Percentiles rank a stretch among this genome's conserved stretches.
Conservation (phyloP, 1,140 invertebrate genomes). For the Asbolus verrucosus region DNA sequence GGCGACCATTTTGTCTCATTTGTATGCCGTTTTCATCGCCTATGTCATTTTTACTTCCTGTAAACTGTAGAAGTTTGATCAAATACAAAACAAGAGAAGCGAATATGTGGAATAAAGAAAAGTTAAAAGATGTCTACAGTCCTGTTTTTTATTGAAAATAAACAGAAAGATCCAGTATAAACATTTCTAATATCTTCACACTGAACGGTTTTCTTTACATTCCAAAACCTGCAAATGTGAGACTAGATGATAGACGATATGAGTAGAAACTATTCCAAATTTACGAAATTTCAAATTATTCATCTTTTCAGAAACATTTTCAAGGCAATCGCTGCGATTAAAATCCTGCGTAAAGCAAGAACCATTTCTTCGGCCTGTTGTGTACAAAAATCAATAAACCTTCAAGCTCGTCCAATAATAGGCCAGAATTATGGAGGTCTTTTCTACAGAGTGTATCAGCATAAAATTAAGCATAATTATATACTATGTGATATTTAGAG, state of each 20-base stretch:
- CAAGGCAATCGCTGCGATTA: not conserved
- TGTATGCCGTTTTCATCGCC: not conserved
- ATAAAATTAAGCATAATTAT: not conserved
- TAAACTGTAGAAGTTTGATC: conserved; percentile 3
- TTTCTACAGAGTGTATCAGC: not conserved
- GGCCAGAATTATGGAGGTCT: not conserved
- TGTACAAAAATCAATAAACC: not conserved
- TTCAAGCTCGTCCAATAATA: not conserved
- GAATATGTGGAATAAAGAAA: conserved; percentile 3
- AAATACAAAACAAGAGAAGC: conserved; percentile 8
- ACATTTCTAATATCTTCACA: conserved; percentile 10
- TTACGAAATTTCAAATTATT: too few relatives aligned
- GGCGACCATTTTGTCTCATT: not conserved
- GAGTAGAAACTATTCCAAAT: too few relatives aligned
- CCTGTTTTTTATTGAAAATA: not conserved
- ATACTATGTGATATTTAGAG: not conserved
- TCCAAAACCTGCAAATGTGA: conserved; percentile 8
- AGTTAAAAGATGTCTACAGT: not conserved
- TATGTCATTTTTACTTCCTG: not conserved
- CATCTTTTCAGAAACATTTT: not conserved
- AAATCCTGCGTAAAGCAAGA: not conserved
- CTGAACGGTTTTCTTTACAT: not conserved
- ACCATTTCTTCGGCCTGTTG: not conserved
- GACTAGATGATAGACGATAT: too few relatives aligned
- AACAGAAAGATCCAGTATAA: not conserved